Base-by-base conservation (phyloP, 2,888 invertebrate genomes). In the Rhorus exstirpatorius region DNA sequence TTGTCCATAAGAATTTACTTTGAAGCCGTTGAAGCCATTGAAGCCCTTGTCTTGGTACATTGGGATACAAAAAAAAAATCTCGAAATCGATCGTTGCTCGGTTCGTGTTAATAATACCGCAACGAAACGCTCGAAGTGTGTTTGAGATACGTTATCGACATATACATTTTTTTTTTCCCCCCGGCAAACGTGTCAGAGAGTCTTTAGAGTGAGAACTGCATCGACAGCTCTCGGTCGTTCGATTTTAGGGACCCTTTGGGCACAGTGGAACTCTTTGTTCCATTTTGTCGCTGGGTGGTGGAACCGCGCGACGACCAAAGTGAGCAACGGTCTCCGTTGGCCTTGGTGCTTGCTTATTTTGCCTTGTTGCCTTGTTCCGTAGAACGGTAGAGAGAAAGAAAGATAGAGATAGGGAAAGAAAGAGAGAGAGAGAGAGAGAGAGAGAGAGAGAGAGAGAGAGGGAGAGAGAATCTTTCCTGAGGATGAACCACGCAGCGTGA, bases 221-320 rank as follows among this genome's bases (percentile, higher is more conserved):
- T 53, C 53, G 63, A 55, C 63, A 58, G 41, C 49, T 80, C 60
- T 55, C 53, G 53, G 31, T 65, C 71, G 76, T 84, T 79, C 83
- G 79, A 79, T 79, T 82, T 82, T 55, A 75, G 75, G 65, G 79
- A 71, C 75, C 82, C 82, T 82, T 71, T 67, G 75, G 74, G 70
- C 79, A 84, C 82, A 84, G 76, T 82, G 67, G 71, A 71, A 68
- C 60, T 84, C 82, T 84, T 84, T 82, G 83, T 84, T 84, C 79
- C 60, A 76, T 82, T 78, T 79, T 31, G 60, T 19, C 38, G 74
- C 55, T 67, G 75, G 76, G 46, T 49, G 46, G 67, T 76, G 76
- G 76, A 67, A 67, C 26, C 63, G 61, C 61, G 61, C 75, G 31
- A 61, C 82, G 53, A 71, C 46, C 74, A 82, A n/a, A 81, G 78